Evolutionary conservation across 1,140 invertebrate genomes (phyloP).

Genomic region (Harpegnathos saltator): DNA sequence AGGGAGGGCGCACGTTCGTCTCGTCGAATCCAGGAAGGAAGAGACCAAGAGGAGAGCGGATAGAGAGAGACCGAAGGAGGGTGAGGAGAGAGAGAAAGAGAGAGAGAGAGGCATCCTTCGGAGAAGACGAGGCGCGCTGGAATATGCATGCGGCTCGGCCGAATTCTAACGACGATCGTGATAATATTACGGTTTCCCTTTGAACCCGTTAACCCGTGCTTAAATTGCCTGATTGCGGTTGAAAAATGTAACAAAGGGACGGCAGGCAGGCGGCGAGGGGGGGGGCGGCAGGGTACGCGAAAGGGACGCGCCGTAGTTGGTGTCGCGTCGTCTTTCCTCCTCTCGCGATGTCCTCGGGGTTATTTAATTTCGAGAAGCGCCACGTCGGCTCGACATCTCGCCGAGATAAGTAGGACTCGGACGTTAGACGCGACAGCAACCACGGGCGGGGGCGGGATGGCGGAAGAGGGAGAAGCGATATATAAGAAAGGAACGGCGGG

Average conservation of each 20-base stretch:
- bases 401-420: not conserved
- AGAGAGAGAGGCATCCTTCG: not conserved
- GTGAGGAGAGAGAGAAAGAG: not conserved
- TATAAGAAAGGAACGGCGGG: slow-evolving; percentile 7
- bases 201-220: slow-evolving; percentile 36
- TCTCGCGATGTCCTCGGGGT: not conserved
- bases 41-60: not conserved
- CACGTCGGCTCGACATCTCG: not conserved
- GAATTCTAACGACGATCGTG: slow-evolving; percentile 41
- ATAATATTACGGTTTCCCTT: slow-evolving; percentile 30
- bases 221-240: slow-evolving; percentile 34
- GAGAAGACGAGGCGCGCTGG: not conserved
- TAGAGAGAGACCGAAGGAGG: not conserved
- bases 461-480: too few relatives aligned
- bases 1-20: slow-evolving; percentile 4
- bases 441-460: not conserved
- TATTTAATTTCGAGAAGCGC: slow-evolving; percentile 27
- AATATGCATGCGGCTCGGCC: not conserved
- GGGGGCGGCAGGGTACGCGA: too few relatives aligned
- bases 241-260: not conserved
- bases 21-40: slow-evolving; percentile 12
- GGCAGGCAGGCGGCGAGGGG: not conserved
- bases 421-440: slow-evolving; percentile 1
- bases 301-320: not conserved
- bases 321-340: not conserved